phyloP scores from a whole-genome alignment of 2,797 vertebrate species.

The Pipistrellus nathusii region DNA sequence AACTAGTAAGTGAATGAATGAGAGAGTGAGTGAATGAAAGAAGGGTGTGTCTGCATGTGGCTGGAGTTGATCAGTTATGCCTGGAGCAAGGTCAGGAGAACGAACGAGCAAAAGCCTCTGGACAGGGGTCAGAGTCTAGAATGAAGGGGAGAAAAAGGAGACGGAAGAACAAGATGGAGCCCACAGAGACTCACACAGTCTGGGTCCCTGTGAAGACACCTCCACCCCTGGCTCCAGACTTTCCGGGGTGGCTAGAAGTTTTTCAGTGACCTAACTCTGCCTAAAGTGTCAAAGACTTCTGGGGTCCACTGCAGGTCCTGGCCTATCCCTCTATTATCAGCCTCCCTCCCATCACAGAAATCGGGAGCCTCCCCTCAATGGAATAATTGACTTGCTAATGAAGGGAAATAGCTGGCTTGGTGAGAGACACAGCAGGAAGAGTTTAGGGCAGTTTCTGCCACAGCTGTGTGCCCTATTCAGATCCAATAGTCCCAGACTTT shows the following conservation, averaged over 20 bases:
- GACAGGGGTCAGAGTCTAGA: background rate
- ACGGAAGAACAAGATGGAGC: background rate
- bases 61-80: background rate
- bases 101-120: background rate
- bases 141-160: background rate
- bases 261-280: background rate
- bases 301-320: background rate
- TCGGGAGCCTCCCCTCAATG: background rate
- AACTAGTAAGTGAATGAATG: background rate
- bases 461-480: background rate
- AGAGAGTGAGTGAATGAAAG: background rate
- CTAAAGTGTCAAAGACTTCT: background rate
- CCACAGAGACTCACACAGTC: background rate
- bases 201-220: fast-evolving
- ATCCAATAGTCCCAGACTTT: background rate
- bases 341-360: background rate
- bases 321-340: background rate
- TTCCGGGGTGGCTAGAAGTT: background rate
- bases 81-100: background rate
- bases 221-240: background rate
- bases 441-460: background rate
- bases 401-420: background rate
- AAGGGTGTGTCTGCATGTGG: background rate
- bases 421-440: background rate
- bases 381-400: background rate